Conservation (phyloP, 2,888 invertebrate genomes). For the Atethmia centrago region DNA sequence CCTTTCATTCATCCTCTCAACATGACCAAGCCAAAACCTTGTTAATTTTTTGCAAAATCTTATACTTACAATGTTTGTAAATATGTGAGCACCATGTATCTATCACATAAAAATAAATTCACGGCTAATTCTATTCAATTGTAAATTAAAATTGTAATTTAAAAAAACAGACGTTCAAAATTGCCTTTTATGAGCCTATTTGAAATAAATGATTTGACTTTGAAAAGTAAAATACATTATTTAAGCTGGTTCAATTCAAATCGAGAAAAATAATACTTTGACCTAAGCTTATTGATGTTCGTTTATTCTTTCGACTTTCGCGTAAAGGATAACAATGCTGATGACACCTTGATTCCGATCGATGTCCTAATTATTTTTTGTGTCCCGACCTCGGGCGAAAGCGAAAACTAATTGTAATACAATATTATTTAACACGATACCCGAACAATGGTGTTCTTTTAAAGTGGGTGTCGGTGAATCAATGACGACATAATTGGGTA, state of each 20-base stretch:
- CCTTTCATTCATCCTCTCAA: no score
- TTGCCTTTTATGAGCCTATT: no score
- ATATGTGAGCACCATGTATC: no score
- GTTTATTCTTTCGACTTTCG: conserved; percentile 9
- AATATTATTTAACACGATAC: conserved; percentile 55
- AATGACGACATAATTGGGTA: conserved; percentile 36
- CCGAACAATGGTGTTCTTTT: conserved; percentile 56
- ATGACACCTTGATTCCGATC: conserved; percentile 17
- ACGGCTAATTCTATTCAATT: no score
- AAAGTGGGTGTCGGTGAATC: conserved; percentile 53
- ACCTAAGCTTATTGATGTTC: neutral
- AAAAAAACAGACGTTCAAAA: no score
- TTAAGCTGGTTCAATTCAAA: neutral
- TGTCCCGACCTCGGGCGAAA: conserved; percentile 74
- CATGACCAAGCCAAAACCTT: no score
- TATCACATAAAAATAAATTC: no score
- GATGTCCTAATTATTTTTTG: conserved; percentile 58
- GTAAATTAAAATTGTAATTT: no score
- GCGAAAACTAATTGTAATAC: conserved; percentile 77
- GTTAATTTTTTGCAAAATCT: no score
- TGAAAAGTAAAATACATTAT: no score
- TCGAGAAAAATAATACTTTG: neutral
- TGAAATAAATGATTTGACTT: no score
- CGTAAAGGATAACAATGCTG: conserved; percentile 27
- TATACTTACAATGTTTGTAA: no score